Percentiles rank a stretch among this genome's conserved stretches.
Conservation (phyloP, 2,113 vertebrate genomes). For the Sitta europaea region DNA sequence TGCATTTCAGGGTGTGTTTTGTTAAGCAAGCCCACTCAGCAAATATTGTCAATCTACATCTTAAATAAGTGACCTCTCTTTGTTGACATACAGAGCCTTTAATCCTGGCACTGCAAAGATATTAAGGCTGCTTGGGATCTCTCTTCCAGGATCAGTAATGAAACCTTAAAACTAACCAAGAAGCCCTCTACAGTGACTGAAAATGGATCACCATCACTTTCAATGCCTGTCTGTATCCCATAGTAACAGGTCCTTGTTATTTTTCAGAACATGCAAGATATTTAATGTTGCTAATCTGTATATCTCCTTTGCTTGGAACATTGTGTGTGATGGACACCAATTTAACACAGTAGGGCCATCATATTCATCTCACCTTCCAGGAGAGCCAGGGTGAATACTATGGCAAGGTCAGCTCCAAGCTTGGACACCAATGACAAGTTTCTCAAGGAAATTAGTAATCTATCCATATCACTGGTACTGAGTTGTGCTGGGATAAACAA, state of each 20-base stretch:
- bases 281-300: background rate
- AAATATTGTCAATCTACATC: background rate
- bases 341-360: background rate
- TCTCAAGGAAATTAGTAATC: background rate
- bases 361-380: background rate
- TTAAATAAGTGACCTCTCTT: background rate
- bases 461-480: background rate
- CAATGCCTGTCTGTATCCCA: background rate
- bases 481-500: background rate
- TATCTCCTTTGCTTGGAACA: background rate
- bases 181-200: background rate
- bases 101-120: background rate
- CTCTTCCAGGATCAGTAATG: background rate
- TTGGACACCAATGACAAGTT: background rate
- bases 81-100: background rate
- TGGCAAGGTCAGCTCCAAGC: background rate
- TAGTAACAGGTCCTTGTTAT: background rate
- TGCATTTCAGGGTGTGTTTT: background rate
- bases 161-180: background rate
- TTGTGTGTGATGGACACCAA: background rate
- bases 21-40: background rate
- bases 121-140: background rate
- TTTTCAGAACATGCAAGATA: background rate
- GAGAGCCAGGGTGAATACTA: background rate
- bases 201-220: background rate